Evolutionary conservation across 2,888 invertebrate species (phyloP).

Genomic region (Apocheima hispidaria): DNA sequence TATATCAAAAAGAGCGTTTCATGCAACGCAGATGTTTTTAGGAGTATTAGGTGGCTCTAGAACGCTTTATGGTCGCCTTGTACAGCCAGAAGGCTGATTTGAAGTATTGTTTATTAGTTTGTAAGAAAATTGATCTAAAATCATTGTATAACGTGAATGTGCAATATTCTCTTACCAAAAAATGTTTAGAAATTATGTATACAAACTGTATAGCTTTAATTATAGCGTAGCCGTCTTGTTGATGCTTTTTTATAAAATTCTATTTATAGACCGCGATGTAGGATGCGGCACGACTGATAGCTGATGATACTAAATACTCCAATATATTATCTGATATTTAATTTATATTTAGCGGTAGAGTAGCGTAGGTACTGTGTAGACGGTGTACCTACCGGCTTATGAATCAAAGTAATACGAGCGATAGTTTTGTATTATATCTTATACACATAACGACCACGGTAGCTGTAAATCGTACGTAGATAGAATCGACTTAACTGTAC

Average conservation of each 20-base stretch:
- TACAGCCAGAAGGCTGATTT: conserved; percentile 71
- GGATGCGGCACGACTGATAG: conserved; percentile 82
- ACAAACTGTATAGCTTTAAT: conserved; percentile 84
- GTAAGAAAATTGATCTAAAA: conserved; percentile 60
- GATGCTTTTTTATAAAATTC: conserved; percentile 84
- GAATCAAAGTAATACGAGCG: conserved; percentile 69
- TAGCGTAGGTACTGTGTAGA: conserved; percentile 57
- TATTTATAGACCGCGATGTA: conserved; percentile 82
- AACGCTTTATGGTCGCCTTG: conserved; percentile 72
- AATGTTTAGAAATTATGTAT: conserved; percentile 83
- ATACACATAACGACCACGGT: conserved; percentile 61
- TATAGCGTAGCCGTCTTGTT: conserved; percentile 84
- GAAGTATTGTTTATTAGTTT: conserved; percentile 53
- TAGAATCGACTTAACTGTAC: conserved; percentile 59
- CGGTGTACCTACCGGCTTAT: conserved; percentile 73
- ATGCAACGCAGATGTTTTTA: neutral
- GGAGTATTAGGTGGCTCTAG: conserved; percentile 52
- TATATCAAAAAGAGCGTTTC: neutral
- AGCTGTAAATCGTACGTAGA: conserved; percentile 43
- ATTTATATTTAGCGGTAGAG: conserved; percentile 75
- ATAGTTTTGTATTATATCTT: conserved; percentile 80
- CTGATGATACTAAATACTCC: conserved; percentile 79
- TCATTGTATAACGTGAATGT: conserved; percentile 66
- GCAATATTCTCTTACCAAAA: conserved; percentile 84
- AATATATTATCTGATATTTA: conserved; percentile 65